Conservation (phyloP, 1,140 invertebrate genomes). For the Frieseomelitta varia region DNA sequence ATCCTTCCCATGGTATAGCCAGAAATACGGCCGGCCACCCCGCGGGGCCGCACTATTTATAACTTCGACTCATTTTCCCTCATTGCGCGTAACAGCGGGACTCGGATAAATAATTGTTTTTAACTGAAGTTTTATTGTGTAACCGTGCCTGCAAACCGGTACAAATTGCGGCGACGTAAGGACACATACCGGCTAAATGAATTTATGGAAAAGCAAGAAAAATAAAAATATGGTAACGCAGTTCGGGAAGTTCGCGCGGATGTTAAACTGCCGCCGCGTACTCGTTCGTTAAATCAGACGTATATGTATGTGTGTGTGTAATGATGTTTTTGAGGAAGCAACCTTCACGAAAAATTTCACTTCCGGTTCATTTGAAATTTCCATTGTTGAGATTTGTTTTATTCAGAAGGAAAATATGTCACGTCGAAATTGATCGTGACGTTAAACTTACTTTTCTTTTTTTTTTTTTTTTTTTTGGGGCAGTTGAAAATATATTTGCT, state of each 20-base stretch:
- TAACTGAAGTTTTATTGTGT: constrained; percentile 64
- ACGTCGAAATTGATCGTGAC: background rate
- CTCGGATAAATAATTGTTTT: constrained; percentile 68
- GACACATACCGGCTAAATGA: constrained; percentile 24
- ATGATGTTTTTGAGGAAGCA: constrained; percentile 3
- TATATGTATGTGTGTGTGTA: background rate
- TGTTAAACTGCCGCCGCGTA: background rate
- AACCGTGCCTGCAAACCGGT: constrained; percentile 7
- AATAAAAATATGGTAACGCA: background rate
- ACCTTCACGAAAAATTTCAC: background rate
- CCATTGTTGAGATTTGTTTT: background rate
- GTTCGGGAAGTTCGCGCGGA: background rate
- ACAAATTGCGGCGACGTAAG: constrained; percentile 38
- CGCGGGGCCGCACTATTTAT: constrained; percentile 60
- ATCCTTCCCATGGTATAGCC: constrained; percentile 47
- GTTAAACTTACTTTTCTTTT: background rate
- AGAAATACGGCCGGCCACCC: constrained; percentile 57
- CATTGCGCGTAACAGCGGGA: constrained; percentile 60
- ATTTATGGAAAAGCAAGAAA: constrained; percentile 16
- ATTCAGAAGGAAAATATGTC: background rate
- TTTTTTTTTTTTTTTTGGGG: too few relatives aligned
- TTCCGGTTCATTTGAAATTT: background rate
- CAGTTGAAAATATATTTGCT: background rate
- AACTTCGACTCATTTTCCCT: constrained; percentile 69
- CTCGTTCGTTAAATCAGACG: background rate